These are phyloP conservation scores for Smutsia gigantea DNA, from an alignment of 2,797 vertebrate species.

Conservation along the genomic window DNA sequence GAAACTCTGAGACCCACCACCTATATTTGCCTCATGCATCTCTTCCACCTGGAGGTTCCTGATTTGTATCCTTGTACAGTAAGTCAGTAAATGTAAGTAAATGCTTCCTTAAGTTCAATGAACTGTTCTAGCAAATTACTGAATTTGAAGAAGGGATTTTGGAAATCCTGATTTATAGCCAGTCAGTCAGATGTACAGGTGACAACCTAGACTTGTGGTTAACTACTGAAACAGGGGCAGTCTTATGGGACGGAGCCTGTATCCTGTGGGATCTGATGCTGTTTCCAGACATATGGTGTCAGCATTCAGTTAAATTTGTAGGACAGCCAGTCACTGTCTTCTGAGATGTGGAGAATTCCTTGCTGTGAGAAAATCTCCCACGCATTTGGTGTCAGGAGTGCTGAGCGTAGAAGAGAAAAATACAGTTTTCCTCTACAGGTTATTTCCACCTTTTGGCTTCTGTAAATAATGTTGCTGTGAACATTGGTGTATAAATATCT, in stretches of 20 bases:
- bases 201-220: neutral
- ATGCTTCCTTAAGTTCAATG: neutral
- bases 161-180: neutral
- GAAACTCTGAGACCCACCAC: too few species aligned
- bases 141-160: neutral
- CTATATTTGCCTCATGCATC: neutral
- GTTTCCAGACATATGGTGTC: neutral
- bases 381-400: neutral
- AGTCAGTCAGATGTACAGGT: neutral
- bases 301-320: neutral
- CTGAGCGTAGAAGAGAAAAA: neutral
- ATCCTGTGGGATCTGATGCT: neutral
- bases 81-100: neutral
- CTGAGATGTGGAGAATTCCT: neutral
- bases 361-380: neutral
- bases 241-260: neutral
- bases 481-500: neutral
- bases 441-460: neutral
- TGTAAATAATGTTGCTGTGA: neutral
- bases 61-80: neutral
- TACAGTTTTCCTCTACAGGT: neutral
- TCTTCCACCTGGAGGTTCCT: neutral
- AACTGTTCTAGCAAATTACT: neutral
- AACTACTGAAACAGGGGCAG: neutral
- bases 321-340: neutral